Evolutionary conservation across 2,888 invertebrate species (phyloP).

Genomic region (Aleiodes leptofemur): DNA sequence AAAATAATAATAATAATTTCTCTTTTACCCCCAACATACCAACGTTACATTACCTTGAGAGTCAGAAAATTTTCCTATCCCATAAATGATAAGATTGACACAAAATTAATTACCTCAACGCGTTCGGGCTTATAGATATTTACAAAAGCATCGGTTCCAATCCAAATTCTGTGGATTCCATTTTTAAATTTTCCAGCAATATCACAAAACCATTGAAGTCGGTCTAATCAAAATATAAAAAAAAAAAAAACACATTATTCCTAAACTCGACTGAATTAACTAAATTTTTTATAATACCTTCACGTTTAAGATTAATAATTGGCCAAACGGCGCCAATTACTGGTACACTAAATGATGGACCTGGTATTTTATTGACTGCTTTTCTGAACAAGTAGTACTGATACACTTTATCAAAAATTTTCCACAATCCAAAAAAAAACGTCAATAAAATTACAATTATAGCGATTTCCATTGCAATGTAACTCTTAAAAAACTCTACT

Average conservation of each 20-base stretch:
- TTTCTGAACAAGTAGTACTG: constrained; percentile 44
- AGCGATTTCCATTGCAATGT: neutral
- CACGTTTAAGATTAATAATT: constrained; percentile 45
- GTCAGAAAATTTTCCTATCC: too few species aligned
- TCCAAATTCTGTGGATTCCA: constrained; percentile 59
- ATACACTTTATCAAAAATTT: constrained; percentile 44
- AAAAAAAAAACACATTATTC: neutral
- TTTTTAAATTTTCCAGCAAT: constrained; percentile 53
- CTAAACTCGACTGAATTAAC: neutral
- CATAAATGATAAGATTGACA: constrained; percentile 4
- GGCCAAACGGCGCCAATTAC: constrained; percentile 54
- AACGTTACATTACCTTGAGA: neutral
- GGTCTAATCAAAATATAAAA: constrained; percentile 53
- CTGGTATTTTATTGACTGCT: constrained; percentile 57
- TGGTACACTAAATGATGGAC: constrained; percentile 56
- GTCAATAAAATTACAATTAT: neutral
- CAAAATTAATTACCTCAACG: constrained; percentile 57
- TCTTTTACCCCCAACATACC: too few species aligned
- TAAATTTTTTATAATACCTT: constrained; percentile 52
- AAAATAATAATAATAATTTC: too few species aligned
- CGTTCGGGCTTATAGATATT: constrained; percentile 61
- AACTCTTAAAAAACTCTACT: neutral
- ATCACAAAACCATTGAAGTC: constrained; percentile 55
- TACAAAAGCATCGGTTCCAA: constrained; percentile 52
- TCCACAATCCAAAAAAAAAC: neutral